phyloP scores from a whole-genome alignment of 23 tunicate species.

The Styela clava region DNA sequence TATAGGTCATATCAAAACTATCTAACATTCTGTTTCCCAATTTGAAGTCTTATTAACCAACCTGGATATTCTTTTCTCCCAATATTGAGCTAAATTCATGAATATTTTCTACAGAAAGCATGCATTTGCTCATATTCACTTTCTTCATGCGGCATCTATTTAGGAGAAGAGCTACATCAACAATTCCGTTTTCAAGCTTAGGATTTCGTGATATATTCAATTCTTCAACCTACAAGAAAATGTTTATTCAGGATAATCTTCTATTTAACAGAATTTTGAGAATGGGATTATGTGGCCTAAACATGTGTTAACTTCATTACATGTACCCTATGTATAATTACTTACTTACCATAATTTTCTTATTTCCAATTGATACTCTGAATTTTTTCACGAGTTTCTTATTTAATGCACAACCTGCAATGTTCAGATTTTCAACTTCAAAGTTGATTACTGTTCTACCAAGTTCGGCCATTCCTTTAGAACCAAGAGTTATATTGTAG shows the following conservation, averaged over 20 bases:
- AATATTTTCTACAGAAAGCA: not conserved
- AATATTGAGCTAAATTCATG: no score
- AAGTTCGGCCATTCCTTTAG: not conserved
- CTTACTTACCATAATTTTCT: no score
- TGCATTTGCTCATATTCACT: not conserved
- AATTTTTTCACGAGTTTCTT: not conserved
- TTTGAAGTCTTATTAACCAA: no score
- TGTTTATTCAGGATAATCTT: no score
- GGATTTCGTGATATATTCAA: not conserved
- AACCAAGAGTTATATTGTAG: not conserved
- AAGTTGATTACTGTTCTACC: not conserved
- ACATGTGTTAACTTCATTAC: no score
- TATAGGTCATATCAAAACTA: no score
- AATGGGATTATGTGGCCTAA: no score
- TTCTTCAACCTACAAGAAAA: not conserved
- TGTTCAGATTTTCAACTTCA: not conserved
- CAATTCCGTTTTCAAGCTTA: not conserved
- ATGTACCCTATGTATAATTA: no score
- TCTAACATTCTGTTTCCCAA: no score
- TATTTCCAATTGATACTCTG: no score
- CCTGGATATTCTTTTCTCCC: no score
- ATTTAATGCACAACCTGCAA: not conserved
- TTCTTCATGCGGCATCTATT: not conserved
- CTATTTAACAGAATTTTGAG: no score
- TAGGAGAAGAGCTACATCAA: not conserved